Evolutionary conservation across 2,113 vertebrate species (phyloP), one percentile per base, ranked within the genome.

Genomic region (Hippolais icterina): DNA sequence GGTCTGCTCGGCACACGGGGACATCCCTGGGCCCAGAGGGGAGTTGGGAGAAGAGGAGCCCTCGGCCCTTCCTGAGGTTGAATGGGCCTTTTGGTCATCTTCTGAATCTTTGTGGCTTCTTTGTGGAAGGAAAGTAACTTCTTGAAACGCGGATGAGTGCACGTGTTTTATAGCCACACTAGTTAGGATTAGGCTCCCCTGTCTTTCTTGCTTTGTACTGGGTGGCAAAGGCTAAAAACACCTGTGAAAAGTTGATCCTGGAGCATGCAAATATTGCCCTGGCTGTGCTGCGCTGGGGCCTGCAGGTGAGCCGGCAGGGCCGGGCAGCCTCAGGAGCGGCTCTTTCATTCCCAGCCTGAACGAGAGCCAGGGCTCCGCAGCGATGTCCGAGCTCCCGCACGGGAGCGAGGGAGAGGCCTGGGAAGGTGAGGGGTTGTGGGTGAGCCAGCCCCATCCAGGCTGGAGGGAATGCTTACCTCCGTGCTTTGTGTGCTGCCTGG

Each of bases 231-330:
- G 54, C 81, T 35, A 6, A 35, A 31, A 84, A 23, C 15, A 15
- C 29, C 24, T 28, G 44, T 44, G 74, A 10, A 41, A 61, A 75
- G 82, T 0, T 54, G 74, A 15, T 42, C 11, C 12, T 16, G 28
- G 39, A 35, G 14, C 0, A 0, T 79, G 24, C 7, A 17, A 5
- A 21, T 12, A 0, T 6, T n/a, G 47, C 33, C 53, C 6, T 20
- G 56, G 46, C 59, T 24, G 9, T 29, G 11, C 21, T 53, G 74
- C 0, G 0, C 24, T 12, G 65, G 47, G 64, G 11, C 5, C n/a
- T 4, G 39, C 6, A 1, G 28, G 1, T 24, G 57, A 49, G 70
- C 21, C 0, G 2, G 46, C 2, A 1, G 28, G 31, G 49, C 33
- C 1, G 18, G 39, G 4, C 11, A 27, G 31, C 29, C 15, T 49